A percentile compares a stretch with the other conserved stretches of the same genome.
Evolutionary conservation across 2,888 invertebrate species (phyloP).

Genomic region (Ophion obscuratus): DNA sequence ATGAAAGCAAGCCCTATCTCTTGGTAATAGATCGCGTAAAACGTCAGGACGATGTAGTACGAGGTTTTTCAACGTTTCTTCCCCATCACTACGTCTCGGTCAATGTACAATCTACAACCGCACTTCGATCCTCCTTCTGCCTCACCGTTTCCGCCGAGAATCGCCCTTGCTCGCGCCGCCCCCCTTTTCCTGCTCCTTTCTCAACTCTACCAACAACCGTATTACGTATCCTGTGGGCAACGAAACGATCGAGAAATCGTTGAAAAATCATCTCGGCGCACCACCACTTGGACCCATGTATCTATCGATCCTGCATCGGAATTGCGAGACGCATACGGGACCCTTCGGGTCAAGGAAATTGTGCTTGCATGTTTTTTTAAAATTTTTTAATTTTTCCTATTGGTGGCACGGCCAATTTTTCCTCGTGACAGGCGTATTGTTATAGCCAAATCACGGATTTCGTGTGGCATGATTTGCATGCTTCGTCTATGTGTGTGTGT

Average conservation of each 20-base stretch:
- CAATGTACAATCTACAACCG: conserved; percentile 39
- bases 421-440: too few species aligned
- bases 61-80: conserved; percentile 37
- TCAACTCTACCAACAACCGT: conserved; percentile 11
- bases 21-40: conserved; percentile 35
- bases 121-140: neutral
- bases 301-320: conserved; percentile 24
- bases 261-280: conserved; percentile 41
- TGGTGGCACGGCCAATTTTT: too few species aligned
- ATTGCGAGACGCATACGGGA: neutral
- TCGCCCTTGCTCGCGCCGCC: neutral
- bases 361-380: too few species aligned
- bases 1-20: conserved; percentile 1
- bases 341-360: neutral
- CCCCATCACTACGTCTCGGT: conserved; percentile 27
- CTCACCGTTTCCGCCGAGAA: conserved; percentile 9
- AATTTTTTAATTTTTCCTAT: neutral
- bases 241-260: conserved; percentile 48
- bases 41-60: conserved; percentile 39
- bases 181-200: neutral
- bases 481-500: too few species aligned
- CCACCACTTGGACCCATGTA: conserved; percentile 11
- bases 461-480: too few species aligned
- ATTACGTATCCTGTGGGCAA: conserved; percentile 36
- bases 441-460: too few species aligned